A percentile compares a stretch with the other conserved stretches of the same genome.
Evolutionary conservation across 1,140 invertebrate species (phyloP).

Genomic region (Stegodyphus mimosarum): DNA sequence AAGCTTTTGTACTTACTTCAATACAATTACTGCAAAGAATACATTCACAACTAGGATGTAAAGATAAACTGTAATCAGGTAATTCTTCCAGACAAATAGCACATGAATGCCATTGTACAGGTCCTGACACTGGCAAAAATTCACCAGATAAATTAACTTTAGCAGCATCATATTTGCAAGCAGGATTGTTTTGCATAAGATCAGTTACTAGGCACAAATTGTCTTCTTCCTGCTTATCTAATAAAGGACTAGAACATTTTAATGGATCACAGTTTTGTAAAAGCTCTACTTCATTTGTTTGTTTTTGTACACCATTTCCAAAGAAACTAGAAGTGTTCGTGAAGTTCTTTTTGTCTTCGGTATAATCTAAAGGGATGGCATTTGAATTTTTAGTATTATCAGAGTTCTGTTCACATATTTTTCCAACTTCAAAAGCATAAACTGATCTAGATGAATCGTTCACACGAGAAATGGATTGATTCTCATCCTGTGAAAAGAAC

Average conservation of each 20-base stretch:
- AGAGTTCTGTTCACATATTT: conserved; percentile 37
- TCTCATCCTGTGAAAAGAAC: conserved; percentile 42
- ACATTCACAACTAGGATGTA: conserved; percentile 73
- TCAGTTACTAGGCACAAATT: not conserved
- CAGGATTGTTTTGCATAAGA: not conserved
- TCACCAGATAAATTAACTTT: no score
- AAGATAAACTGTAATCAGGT: conserved; percentile 72
- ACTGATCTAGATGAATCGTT: conserved; percentile 49
- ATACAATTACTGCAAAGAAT: conserved; percentile 75
- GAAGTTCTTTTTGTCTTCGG: not conserved
- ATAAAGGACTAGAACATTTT: conserved; percentile 10
- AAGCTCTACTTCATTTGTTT: not conserved
- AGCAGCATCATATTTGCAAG: no score
- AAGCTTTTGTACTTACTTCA: conserved; percentile 69
- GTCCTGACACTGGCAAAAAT: not conserved
- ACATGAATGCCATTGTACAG: conserved; percentile 66
- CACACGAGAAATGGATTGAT: conserved; percentile 36
- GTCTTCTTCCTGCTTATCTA: not conserved
- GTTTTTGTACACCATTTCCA: not conserved
- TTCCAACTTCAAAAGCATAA: conserved; percentile 59
- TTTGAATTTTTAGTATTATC: conserved; percentile 21
- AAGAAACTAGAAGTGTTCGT: not conserved
- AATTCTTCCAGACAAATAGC: conserved; percentile 76
- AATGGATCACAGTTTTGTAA: conserved; percentile 14
- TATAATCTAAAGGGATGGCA: not conserved